Conservation (phyloP, 2,113 vertebrate genomes). For the Psittacula cyanocephala region DNA sequence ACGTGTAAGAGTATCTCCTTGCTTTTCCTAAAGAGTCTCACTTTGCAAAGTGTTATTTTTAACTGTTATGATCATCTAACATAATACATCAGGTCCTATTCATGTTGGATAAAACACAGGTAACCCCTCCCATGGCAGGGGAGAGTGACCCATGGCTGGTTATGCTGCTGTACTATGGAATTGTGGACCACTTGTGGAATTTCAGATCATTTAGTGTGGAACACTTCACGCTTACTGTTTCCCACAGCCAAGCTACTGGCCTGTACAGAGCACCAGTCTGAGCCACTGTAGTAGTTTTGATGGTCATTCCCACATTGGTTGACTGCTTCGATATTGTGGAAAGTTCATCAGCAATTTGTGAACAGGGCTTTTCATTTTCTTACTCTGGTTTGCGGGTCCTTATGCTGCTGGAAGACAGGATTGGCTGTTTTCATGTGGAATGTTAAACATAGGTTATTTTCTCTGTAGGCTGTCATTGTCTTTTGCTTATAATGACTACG, state of each 20-base stretch:
- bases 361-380: background rate
- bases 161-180: background rate
- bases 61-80: background rate
- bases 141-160: accelerated
- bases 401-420: background rate
- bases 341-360: background rate
- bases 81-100: background rate
- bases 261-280: background rate
- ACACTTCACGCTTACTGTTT: background rate
- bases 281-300: background rate
- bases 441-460: background rate
- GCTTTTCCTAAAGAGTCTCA: background rate
- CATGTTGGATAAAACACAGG: background rate
- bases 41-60: background rate
- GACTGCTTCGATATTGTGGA: background rate
- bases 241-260: background rate
- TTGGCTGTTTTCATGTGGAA: background rate
- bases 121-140: background rate
- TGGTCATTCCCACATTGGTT: background rate
- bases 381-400: background rate
- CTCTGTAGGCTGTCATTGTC: background rate
- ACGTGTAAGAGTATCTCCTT: background rate
- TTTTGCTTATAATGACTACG: background rate
- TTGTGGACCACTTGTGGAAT: background rate
- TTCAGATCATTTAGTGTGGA: background rate